Evolutionary conservation across 2,888 invertebrate genomes (phyloP), one percentile per base, ranked within the genome.

Genomic region (Conistra vaccinii): DNA sequence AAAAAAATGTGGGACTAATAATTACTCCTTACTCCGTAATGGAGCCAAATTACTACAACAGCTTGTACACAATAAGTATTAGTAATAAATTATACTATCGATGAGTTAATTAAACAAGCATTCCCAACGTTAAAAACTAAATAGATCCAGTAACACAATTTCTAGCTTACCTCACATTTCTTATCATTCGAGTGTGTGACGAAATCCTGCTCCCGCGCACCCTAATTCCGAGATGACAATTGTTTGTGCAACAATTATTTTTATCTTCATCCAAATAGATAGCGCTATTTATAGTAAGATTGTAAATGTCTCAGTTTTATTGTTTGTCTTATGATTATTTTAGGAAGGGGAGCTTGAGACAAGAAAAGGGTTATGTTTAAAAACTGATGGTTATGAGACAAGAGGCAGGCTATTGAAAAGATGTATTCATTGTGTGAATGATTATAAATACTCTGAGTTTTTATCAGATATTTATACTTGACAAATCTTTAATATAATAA

Each of bases 171-270:
- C 70, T 76, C 70, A 80, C 39, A 23, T 3, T 7, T 73, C 60
- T 81, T 85, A 86, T 85, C 83, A 83, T 85, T 78, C 75, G 2
- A 57, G 53, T 48, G 66, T 48, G 66, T 80, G 80, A 84, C 69
- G 80, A 83, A 83, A 87, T 51, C 42, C 48, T 77, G 61, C 76
- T 78, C 76, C 78, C 75, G 76, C 78, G 70, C 83, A 86, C 76
- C 78, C 82, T 68, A 88, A 85, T 84, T 87, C 73, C 58, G 55
- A 78, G 79, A 83, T 79, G 84, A 81, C 78, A 75, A 35, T 48
- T 85, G 83, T 86, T 80, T 81, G 75, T 53, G 58, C 62, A 76
- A 80, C 76, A 60, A 72, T 69, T 63, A 55, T 66, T 75, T 73
- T 69, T 77, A 83, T 80, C 80, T 74, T 20, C n/a, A 72, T 76